phyloP scores from a whole-genome alignment of 2,888 invertebrate species.

The Cephus nigrinus region DNA sequence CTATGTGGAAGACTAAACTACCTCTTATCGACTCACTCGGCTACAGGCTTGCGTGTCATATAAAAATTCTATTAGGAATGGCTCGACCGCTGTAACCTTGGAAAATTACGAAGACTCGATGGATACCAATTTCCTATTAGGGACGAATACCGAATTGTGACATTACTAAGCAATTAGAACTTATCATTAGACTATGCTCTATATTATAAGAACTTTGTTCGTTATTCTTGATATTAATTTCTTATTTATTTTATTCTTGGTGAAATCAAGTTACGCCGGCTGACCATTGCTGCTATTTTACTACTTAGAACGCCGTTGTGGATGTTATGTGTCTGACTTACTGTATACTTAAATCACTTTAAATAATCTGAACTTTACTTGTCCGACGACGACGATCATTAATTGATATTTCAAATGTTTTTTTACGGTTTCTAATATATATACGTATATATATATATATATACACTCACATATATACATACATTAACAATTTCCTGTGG shows the following conservation, averaged over 20 bases:
- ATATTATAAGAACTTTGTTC: neutral
- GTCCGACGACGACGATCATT: too few species aligned
- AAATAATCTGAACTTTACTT: neutral
- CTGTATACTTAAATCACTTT: neutral
- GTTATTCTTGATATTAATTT: neutral
- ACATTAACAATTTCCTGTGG: too few species aligned
- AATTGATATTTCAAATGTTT: too few species aligned
- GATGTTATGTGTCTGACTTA: neutral
- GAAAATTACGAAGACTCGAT: neutral
- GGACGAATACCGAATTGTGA: neutral
- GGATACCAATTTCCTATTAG: constrained; percentile 14
- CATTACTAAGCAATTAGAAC: neutral
- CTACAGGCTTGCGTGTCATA: constrained; percentile 19
- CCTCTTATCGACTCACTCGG: constrained; percentile 52
- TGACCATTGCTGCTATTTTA: neutral
- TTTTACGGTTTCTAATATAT: too few species aligned
- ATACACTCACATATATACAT: too few species aligned
- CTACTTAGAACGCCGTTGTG: neutral
- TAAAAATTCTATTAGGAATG: neutral
- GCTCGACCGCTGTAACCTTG: neutral
- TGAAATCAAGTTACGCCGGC: neutral
- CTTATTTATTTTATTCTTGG: neutral
- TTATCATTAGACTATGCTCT: neutral
- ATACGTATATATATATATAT: too few species aligned
- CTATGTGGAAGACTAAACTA: constrained; percentile 45